phyloP scores from a whole-genome alignment of 2,797 vertebrate genomes.

The Tympanoctomys barrerae region DNA sequence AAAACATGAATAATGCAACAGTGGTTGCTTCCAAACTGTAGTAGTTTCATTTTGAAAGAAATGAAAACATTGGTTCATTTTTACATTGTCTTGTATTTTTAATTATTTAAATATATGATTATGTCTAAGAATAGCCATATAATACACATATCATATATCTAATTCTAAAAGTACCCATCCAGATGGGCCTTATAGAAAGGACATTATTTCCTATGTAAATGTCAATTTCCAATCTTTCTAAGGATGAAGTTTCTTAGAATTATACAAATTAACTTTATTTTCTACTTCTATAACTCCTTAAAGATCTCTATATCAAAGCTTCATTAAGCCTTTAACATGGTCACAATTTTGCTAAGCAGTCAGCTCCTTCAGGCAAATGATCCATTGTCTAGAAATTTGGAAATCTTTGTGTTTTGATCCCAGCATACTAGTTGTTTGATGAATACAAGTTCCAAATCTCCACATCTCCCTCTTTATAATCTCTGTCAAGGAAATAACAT shows the following conservation, averaged over 20 bases:
- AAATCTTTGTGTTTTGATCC: constrained; percentile 12
- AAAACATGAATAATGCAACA: not conserved
- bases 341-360: not conserved
- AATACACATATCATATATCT: not conserved
- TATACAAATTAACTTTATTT: not conserved
- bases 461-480: not conserved
- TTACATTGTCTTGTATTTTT: not conserved
- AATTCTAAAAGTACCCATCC: not conserved
- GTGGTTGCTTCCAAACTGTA: not conserved
- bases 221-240: not conserved
- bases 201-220: not conserved
- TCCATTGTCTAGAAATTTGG: not conserved
- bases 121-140: not conserved
- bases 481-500: not conserved
- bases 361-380: not conserved
- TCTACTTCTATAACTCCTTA: not conserved
- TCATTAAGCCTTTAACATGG: not conserved
- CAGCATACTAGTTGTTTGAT: not conserved
- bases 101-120: not conserved
- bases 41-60: too few relatives aligned
- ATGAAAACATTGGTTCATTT: not conserved
- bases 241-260: not conserved
- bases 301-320: not conserved
- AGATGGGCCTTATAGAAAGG: constrained; percentile 6
- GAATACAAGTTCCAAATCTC: not conserved